These are phyloP conservation scores for Falco rusticolus DNA, from an alignment of 2,797 vertebrate species.

Conservation along the genomic window DNA sequence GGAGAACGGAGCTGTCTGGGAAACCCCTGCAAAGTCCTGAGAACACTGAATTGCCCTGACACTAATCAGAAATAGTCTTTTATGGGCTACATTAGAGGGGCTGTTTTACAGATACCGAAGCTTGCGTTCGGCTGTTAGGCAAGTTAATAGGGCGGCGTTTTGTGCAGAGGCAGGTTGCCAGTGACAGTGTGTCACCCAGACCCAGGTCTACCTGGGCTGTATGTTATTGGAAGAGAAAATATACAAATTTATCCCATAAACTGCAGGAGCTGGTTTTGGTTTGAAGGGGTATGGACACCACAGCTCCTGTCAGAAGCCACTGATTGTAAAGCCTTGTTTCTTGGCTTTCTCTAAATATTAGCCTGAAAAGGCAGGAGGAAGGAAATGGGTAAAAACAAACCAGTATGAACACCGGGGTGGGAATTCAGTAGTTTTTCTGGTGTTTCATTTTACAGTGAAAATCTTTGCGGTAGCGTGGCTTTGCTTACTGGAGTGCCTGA, in stretches of 20 bases:
- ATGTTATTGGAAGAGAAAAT: neutral
- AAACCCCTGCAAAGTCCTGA: neutral
- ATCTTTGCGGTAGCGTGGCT: neutral
- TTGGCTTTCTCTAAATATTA: neutral
- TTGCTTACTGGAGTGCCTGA: neutral
- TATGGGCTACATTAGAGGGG: neutral
- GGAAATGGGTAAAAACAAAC: neutral
- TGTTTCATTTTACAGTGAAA: rapidly evolving
- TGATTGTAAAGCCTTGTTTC: neutral
- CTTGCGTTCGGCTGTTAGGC: neutral
- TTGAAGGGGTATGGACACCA: neutral
- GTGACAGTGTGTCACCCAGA: no score
- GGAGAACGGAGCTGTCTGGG: neutral
- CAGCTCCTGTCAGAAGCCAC: neutral
- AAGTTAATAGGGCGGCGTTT: neutral
- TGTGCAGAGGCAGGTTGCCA: neutral
- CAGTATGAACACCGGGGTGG: neutral
- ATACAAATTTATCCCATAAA: neutral
- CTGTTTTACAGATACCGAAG: neutral
- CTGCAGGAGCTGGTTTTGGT: neutral
- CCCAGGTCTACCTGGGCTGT: no score
- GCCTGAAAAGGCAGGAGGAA: neutral
- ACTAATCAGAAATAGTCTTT: neutral
- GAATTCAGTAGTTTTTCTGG: rapidly evolving
- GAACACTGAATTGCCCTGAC: neutral